Evolutionary conservation across 2,113 vertebrate species (phyloP), one percentile per base, ranked within the genome.

Genomic region (Mystacornis crossleyi): DNA sequence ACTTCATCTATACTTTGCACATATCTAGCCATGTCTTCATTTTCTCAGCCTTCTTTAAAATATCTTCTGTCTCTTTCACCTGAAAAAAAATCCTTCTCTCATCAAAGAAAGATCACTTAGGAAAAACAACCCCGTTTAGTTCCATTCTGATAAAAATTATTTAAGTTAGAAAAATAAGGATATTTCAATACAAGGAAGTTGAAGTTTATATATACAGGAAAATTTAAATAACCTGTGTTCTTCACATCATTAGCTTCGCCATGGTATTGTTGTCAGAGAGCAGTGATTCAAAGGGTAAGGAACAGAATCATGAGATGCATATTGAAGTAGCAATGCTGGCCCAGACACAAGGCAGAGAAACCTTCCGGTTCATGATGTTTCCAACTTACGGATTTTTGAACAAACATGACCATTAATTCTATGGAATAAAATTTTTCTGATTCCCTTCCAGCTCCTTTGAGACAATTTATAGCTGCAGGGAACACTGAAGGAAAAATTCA

Each of bases 391-490:
- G 43, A 66, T 61, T 91, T 81, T 64, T 89, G 69, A 92, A 80
- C 42, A 95, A 95, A 81, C 48, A 67, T 19, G 54, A 40, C 17
- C 42, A 83, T 90, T 74, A 40, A 86, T 82, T 91, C 50, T 79
- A 60, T 28, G 57, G 24, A 86, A 58, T 29, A 90, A 92, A 61
- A 17, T 83, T 90, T 74, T 91, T 92, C 40, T 84, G 77, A 87
- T 94, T 95, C 51, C 31, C 23, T 91, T 95, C 86, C 81, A 94
- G 65, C 21, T 89, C n/a, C 72, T 89, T 92, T 91, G 60, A 91
- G 86, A 83, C 31, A 93, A 94, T 86, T 93, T 93, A 94, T 71
- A 81, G 55, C 70, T 81, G 36, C 61, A 84, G 51, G 23, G 47
- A 51, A 8, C 67, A 84, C 57, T 60, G 69, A 88, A 95, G 24